phyloP scores from a whole-genome alignment of 2,797 vertebrate genomes.

The Rhincodon typus region DNA sequence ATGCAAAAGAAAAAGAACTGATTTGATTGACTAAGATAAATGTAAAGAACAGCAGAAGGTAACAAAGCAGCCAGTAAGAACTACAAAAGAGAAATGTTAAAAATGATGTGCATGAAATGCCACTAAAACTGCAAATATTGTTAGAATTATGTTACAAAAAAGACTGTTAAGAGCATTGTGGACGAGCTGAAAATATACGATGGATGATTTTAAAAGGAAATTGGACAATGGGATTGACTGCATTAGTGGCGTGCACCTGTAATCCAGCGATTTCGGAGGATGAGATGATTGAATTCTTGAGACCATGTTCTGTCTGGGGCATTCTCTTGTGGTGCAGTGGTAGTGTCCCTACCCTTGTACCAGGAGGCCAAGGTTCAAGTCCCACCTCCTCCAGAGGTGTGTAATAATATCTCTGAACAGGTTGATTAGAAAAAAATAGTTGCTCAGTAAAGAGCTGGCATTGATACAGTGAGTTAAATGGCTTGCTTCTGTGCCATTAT shows the following conservation, averaged over 20 bases:
- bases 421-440: too few relatives aligned
- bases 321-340: too few relatives aligned
- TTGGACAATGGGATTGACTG: neutral
- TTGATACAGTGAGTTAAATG: neutral
- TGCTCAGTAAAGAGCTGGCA: neutral
- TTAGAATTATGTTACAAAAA: neutral
- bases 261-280: too few relatives aligned
- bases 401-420: too few relatives aligned
- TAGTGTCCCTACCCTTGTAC: too few relatives aligned
- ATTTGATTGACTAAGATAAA: neutral
- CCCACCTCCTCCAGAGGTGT: too few relatives aligned
- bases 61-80: neutral
- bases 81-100: neutral
- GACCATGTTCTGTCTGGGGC: too few relatives aligned
- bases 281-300: too few relatives aligned
- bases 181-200: neutral
- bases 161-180: neutral
- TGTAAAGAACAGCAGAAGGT: neutral
- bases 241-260: neutral
- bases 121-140: neutral
- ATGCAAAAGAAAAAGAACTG: neutral
- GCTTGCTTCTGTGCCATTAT: neutral
- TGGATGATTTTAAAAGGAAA: neutral
- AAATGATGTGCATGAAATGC: neutral
- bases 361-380: too few relatives aligned